Evolutionary conservation across 2,888 invertebrate species (phyloP).

Genomic region (Drosophila silvestris): DNA sequence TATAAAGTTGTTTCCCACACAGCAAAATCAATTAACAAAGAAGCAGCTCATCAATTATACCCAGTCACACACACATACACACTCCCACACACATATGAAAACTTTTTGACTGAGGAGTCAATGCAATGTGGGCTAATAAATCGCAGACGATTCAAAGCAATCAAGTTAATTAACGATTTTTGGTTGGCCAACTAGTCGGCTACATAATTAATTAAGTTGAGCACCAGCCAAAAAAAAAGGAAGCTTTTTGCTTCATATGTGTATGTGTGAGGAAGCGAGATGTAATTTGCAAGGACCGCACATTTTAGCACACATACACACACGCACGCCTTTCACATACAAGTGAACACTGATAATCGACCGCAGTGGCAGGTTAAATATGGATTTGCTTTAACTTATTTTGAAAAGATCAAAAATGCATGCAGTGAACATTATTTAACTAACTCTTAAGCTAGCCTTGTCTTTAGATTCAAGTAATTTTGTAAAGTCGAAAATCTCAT

Average conservation of each 20-base stretch:
- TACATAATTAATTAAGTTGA: conserved; percentile 80
- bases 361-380: conserved; percentile 18
- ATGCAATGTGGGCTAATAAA: conserved; percentile 70
- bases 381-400: background rate
- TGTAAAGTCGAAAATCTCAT: too few species aligned
- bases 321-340: conserved; percentile 6
- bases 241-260: conserved; percentile 1
- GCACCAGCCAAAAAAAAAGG: conserved; percentile 42
- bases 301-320: conserved; percentile 21
- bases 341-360: conserved; percentile 22
- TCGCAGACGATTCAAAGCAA: conserved; percentile 75
- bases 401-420: background rate
- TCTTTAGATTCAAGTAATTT: background rate
- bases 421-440: background rate
- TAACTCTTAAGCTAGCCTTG: background rate
- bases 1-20: conserved; percentile 45
- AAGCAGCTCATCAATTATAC: conserved; percentile 70
- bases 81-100: conserved; percentile 18
- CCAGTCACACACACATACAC: conserved; percentile 6
- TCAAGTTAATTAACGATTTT: conserved; percentile 81
- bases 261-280: conserved; percentile 2
- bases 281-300: conserved; percentile 37
- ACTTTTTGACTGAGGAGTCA: conserved; percentile 63
- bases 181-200: conserved; percentile 60
- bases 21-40: conserved; percentile 71